Evolutionary conservation across 2,888 invertebrate species (phyloP).

Genomic region (Spisula subtruncata): DNA sequence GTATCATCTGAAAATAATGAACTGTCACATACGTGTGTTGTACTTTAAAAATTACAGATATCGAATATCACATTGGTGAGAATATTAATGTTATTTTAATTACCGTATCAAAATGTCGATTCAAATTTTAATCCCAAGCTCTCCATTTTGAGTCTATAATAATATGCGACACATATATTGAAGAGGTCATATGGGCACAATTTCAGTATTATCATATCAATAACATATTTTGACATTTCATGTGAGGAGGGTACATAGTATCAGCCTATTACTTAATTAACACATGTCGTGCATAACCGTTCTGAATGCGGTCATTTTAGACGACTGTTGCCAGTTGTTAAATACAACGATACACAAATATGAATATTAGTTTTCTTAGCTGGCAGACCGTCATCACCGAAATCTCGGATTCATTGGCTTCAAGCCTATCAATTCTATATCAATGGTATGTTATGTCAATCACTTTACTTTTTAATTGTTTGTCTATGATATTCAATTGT

Average conservation of each 20-base stretch:
- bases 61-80: not conserved
- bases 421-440: not conserved
- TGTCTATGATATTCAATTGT: not conserved
- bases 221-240: not conserved
- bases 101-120: not conserved
- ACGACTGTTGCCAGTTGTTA: not conserved
- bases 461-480: not conserved
- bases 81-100: not conserved
- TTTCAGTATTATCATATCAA: not conserved
- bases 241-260: not conserved
- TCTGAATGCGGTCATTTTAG: not conserved
- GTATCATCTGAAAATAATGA: not conserved
- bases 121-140: not conserved
- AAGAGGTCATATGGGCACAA: not conserved
- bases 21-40: not conserved
- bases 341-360: not conserved
- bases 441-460: conserved; percentile 7
- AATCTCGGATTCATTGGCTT: conserved; percentile 7
- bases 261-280: not conserved
- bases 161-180: not conserved
- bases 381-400: not conserved
- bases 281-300: not conserved
- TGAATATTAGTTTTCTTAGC: not conserved
- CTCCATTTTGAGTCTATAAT: not conserved
- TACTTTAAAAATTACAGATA: not conserved